Base-by-base conservation (phyloP, 2,888 invertebrate genomes). In the Prostheceraeus crozeri region DNA sequence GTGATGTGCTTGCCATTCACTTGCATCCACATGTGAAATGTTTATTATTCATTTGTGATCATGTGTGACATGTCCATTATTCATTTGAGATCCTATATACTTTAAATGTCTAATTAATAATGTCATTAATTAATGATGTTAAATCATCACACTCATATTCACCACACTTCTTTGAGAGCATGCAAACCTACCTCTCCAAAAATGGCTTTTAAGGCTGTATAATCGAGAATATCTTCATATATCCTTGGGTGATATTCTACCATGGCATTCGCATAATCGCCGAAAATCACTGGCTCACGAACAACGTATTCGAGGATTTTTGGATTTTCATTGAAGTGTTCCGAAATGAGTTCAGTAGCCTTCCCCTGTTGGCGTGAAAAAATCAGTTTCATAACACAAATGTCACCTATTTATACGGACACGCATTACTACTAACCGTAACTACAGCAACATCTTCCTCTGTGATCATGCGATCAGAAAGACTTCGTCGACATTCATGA, bases 401-500 rank as follows among this genome's bases (percentile, higher is more conserved):
- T 33, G n/a, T 33, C n/a, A 33, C n/a, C n/a, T n/a, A n/a, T n/a
- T n/a, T n/a, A n/a, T n/a, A n/a, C n/a, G n/a, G n/a, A n/a, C n/a
- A n/a, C n/a, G n/a, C n/a, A n/a, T n/a, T n/a, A n/a, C n/a, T 6
- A 23, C 14, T 52, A 11, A 61, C 60, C 33, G 35, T 36, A 33
- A 62, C 56, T 11, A 51, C 21, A 10, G 52, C 35, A 16, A 56
- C 56, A 30, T 62, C 62, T 3, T 25, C 54, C 3, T 14, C 30
- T 30, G 16, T 45, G n/a, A 61, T 31, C 40, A 62, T 54, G 10
- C 62, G 31, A 51, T 62, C 62, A 31, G 31, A 25, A 19, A 62
- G 62, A 3, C 56, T 57, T 21, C 62, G 31, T 35, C 35, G 14
- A 40, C 62, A 62, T 36, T 62, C 62, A 27, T 62, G 62, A 16